Evolutionary conservation across 2,113 vertebrate genomes (phyloP), one percentile per base, ranked within the genome.

Genomic region (Pluvianellus socialis): DNA sequence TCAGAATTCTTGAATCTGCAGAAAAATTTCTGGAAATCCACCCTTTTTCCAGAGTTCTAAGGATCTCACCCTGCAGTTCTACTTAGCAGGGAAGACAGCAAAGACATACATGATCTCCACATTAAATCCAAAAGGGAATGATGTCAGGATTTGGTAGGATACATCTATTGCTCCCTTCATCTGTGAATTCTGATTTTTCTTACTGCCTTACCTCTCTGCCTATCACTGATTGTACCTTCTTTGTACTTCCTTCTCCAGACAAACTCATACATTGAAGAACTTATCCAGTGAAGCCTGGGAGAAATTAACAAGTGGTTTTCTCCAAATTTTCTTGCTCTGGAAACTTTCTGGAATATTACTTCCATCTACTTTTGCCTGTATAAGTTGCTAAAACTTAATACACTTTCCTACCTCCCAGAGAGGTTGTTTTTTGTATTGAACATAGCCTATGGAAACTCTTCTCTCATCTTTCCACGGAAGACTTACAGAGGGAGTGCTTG

Each of bases 31-130:
- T 32, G 38, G 16, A 45, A 86, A 79, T 3, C 3, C 3, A 16
- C 1, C 2, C 3, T 45, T 77, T 75, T 44, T 65, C 7, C 27
- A 65, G 27, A 65, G 6, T 2, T 18, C 10, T 50, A 72, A 22
- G 4, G 2, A 70, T 30, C 15, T 62, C 11, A 45, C n/a, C 21
- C 61, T 53, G 21, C 21, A 50, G 7, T 38, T 81, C 16, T 66
- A 28, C 17, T 80, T 45, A 35, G 14, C 45, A 62, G 11, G 16
- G 14, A 53, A 42, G 12, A 22, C 0, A 9, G 3, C 3, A 67
- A 81, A 79, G 17, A 7, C 4, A 3, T 12, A 33, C 2, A 44
- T 5, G n/a, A 38, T 49, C 23, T 44, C n/a, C 30, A 15, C 0
- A 0, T 35, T 20, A 38, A n/a, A 23, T 88, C 28, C 16, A 27